Evolutionary conservation across 2,113 vertebrate genomes (phyloP).

Genomic region (Puma concolor): DNA sequence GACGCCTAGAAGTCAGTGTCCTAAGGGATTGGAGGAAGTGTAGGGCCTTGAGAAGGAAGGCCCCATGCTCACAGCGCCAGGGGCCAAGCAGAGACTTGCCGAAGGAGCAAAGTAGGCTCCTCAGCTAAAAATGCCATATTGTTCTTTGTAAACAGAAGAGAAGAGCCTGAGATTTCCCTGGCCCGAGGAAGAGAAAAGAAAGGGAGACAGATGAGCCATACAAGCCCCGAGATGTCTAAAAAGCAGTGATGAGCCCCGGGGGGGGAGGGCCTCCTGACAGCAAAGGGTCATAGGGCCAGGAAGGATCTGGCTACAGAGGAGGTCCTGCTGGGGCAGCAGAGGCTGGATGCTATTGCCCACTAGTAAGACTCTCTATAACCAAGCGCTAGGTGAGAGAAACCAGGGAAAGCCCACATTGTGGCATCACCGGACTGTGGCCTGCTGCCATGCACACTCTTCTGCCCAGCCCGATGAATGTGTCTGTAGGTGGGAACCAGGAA

Average conservation of each 20-base stretch:
- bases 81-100: background rate
- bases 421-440: fast-evolving
- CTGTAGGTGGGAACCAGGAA: background rate
- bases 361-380: background rate
- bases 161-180: background rate
- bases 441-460: background rate
- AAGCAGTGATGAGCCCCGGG: background rate
- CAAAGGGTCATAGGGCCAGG: background rate
- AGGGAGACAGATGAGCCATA: background rate
- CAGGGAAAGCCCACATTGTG: background rate
- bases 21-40: background rate
- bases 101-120: background rate
- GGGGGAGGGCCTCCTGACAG: background rate
- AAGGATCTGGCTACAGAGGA: background rate
- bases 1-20: background rate
- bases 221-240: background rate
- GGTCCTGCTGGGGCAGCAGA: background rate
- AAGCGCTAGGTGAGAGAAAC: background rate
- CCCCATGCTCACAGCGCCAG: background rate
- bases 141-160: background rate
- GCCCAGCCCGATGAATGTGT: fast-evolving
- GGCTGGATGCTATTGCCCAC: background rate
- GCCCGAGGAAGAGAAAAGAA: background rate
- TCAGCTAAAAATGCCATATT: background rate
- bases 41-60: background rate